Base-by-base conservation (phyloP, 2,888 invertebrate species). In the Lasiommata megera region DNA sequence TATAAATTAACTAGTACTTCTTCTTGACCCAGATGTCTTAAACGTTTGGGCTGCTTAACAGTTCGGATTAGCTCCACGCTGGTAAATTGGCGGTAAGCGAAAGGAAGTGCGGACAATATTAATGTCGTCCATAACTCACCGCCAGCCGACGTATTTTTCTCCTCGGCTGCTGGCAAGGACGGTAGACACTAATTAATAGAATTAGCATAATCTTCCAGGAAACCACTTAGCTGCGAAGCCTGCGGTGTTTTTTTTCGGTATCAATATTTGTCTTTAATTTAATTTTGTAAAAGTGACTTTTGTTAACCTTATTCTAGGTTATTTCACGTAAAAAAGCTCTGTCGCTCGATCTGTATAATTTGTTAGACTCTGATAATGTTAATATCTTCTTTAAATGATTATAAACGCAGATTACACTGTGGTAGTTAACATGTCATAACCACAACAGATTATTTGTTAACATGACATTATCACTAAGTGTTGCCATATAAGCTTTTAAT, bases 71-170 rank as follows among this genome's bases (percentile, higher is more conserved):
- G 76, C 74, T 77, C 75, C 71, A 76, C 76, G 72, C 72, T 74
- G 78, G 80, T 73, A 82, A 83, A 82, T 79, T 79, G 80, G 78
- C 77, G 80, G 79, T 76, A 77, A 73, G 73, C 74, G 70, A 68
- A 67, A 75, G 80, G 80, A 85, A 85, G 80, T 82, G 85, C 77
- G 83, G 81, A 84, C 84, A 80, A 85, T 87, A 88, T 88, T 83
- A 88, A 88, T 88, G 87, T 71, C 70, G 69, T 65, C 79, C 77
- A 87, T 88, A 85, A 84, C 82, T 88, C 86, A 83, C 67, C 67
- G 72, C 73, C 76, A 75, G 79, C 72, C 76, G 75, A 77, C 75
- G 79, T 79, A 86, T 88, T 88, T 88, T 88, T 88, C 85, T 79
- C 31, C 29, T 1, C 79, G 70, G 77, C 73, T 74, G 72, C 71